Evolutionary conservation across 2,888 invertebrate genomes (phyloP), one percentile per base, ranked within the genome.

Genomic region (Mesorhabditis sp.): DNA sequence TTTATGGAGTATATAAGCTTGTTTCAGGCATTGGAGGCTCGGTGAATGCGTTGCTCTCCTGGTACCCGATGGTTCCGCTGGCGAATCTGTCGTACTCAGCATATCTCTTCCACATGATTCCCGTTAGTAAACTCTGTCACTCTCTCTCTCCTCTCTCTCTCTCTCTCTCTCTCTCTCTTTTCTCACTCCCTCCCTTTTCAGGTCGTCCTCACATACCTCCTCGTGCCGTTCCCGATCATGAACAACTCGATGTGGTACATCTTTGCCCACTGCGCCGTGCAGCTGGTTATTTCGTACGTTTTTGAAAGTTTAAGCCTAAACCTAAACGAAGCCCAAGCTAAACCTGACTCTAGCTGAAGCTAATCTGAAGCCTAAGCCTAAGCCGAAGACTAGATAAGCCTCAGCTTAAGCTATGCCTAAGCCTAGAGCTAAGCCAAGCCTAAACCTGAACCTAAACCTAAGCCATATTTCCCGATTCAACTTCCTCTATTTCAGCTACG

Each of bases 81-180:
- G 83, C 85, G 44, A 79, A 80, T 42, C 76, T 86, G 43, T 80
- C 82, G 67, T 86, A 85, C 74, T 80, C 85, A 69, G 76, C 77
- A 42, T 86, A 86, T 70, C 75, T 86, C 13, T 78, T 86, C 72
- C 86, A 86, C 73, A 82, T 86, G 79, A 84, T 86, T 10, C 82
- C 86, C 4, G 86, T 86, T 13, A 50, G 58, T 13, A 28, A 28
- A n/a, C 28, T 28, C 28, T 28, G 1, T 28, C 28, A 1, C 28
- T 28, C 28, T 28, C 28, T 28, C 28, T 28, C 28, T 28, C 28
- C 28, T n/a, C 28, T 28, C 2, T 28, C 28, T 28, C 28, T 1
- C 28, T 28, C 28, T 28, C 28, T 28, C 28, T 28, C 28, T 28
- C 2, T 28, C 28, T 28, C 28, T 28, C 28, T 28, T 28, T 28